Conservation (phyloP, 2,888 invertebrate genomes). For the Trachelus stipa region DNA sequence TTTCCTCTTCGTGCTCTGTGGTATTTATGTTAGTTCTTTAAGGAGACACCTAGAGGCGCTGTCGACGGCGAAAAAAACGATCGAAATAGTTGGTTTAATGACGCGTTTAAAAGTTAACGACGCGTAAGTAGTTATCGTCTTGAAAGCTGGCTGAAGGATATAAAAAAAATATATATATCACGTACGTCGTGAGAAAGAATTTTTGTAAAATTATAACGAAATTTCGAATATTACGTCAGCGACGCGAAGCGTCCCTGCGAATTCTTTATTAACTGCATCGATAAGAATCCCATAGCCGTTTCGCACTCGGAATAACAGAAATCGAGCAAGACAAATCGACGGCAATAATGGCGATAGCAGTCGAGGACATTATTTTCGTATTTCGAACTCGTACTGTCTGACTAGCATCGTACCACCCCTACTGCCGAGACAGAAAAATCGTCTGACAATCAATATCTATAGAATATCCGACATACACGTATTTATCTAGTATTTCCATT, state of each 20-base stretch:
- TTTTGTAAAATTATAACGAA: neutral
- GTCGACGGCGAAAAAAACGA: neutral
- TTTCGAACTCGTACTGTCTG: conserved; percentile 31
- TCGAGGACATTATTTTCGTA: conserved; percentile 49
- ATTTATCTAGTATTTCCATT: neutral
- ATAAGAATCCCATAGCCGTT: neutral
- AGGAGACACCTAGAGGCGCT: neutral
- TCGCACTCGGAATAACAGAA: conserved; percentile 1
- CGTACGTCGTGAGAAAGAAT: neutral
- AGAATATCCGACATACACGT: conserved; percentile 38
- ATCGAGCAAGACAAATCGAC: conserved; percentile 44
- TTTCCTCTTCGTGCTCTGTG: neutral
- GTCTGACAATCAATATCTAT: conserved; percentile 48
- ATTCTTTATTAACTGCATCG: neutral
- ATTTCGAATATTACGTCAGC: neutral
- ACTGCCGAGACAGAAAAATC: conserved; percentile 39
- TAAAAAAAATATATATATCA: neutral
- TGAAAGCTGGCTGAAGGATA: neutral
- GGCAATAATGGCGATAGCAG: conserved; percentile 50
- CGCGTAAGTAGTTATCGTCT: neutral
- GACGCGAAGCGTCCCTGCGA: neutral
- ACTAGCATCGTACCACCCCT: conserved; percentile 18
- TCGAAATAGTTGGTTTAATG: neutral
- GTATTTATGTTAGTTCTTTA: neutral
- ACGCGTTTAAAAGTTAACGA: neutral